Evolutionary conservation across 2,888 invertebrate species (phyloP).

Genomic region (Alloscopus bannaensis): DNA sequence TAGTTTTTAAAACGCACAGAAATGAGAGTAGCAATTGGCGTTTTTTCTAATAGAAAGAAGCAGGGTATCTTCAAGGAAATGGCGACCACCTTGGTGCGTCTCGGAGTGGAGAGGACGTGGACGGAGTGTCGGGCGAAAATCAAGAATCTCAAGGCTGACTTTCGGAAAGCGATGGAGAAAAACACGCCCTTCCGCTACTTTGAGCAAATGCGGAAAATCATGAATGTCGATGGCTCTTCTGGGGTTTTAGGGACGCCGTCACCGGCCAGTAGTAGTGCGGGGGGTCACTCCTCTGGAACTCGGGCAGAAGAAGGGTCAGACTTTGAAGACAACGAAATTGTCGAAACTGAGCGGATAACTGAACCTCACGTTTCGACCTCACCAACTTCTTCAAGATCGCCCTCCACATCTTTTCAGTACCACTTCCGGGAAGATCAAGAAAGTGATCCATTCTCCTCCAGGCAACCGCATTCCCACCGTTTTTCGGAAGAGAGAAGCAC

Average conservation of each 20-base stretch:
- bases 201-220: conserved; percentile 40
- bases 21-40: background rate
- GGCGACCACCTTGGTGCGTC: conserved; percentile 14
- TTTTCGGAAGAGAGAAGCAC: too few relatives aligned
- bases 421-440: too few relatives aligned
- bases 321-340: too few relatives aligned
- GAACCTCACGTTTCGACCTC: background rate
- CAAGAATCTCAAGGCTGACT: conserved; percentile 54
- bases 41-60: conserved; percentile 31
- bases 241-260: background rate
- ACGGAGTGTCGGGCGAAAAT: conserved; percentile 50
- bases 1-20: background rate
- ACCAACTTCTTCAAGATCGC: background rate
- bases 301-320: too few relatives aligned
- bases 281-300: conserved; percentile 6
- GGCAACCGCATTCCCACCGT: too few relatives aligned
- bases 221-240: conserved; percentile 43
- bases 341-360: background rate
- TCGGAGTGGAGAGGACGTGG: conserved; percentile 37
- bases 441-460: too few relatives aligned
- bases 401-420: too few relatives aligned
- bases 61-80: conserved; percentile 51
- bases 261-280: background rate
- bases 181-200: conserved; percentile 36
- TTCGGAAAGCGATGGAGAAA: conserved; percentile 43